Evolutionary conservation across 2,113 vertebrate genomes (phyloP).

Genomic region (Tachuris rubrigastra): DNA sequence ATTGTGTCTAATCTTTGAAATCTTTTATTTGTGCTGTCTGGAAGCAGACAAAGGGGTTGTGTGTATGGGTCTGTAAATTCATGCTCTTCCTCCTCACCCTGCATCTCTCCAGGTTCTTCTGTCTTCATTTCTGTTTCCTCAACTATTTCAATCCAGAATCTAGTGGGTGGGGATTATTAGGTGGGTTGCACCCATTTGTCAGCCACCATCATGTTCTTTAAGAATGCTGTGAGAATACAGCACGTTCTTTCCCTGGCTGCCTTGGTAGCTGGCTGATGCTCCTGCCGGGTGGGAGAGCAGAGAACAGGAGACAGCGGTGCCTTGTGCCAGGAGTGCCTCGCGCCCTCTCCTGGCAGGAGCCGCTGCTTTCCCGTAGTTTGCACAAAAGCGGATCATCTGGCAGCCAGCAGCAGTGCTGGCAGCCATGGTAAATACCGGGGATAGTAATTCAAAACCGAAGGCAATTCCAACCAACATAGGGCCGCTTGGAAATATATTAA

Average conservation of each 20-base stretch:
- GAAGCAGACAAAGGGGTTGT: neutral
- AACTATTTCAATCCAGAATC: neutral
- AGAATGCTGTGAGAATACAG: neutral
- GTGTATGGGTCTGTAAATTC: neutral
- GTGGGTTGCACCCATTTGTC: neutral
- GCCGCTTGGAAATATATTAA: conserved; percentile 16
- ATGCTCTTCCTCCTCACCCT: neutral
- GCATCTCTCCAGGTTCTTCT: neutral
- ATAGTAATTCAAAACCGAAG: conserved; percentile 14
- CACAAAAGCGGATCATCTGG: neutral
- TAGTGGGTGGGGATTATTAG: neutral
- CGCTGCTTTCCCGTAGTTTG: neutral
- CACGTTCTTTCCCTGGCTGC: neutral
- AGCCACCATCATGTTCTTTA: neutral
- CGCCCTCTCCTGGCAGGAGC: conserved; percentile 13
- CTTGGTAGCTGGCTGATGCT: neutral
- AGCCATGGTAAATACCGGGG: neutral
- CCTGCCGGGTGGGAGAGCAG: neutral
- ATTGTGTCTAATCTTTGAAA: neutral
- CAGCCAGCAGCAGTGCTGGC: neutral
- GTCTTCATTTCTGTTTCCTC: neutral
- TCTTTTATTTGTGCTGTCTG: neutral
- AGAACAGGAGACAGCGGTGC: neutral
- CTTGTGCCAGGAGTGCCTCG: neutral
- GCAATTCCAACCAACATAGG: neutral